Evolutionary conservation across 2,797 vertebrate genomes (phyloP).

Genomic region (Xyrichtys novacula): DNA sequence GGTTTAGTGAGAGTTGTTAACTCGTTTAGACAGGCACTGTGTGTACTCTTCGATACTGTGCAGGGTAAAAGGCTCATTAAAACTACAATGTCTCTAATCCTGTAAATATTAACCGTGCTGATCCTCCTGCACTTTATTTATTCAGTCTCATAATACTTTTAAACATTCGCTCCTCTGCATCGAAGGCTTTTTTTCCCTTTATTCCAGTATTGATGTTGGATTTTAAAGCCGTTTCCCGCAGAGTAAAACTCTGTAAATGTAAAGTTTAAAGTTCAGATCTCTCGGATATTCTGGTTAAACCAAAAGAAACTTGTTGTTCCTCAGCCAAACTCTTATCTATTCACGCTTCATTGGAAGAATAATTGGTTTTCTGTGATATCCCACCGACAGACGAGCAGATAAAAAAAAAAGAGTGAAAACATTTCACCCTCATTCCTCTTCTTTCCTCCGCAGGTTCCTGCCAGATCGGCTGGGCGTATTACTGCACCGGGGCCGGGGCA

Average conservation of each 20-base stretch:
- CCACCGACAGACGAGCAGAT: conserved; percentile 18
- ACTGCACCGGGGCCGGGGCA: conserved; percentile 93
- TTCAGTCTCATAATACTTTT: conserved; percentile 20
- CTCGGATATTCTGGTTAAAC: conserved; percentile 4
- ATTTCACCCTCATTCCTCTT: conserved; percentile 19
- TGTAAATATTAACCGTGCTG: background rate
- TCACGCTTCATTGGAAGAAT: conserved; percentile 21
- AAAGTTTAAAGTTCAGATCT: background rate
- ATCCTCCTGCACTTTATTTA: background rate
- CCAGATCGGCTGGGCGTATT: conserved; percentile 97
- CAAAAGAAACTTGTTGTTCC: conserved; percentile 12
- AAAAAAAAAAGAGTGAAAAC: conserved; percentile 15
- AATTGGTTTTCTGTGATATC: conserved; percentile 12
- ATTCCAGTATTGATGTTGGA: conserved; percentile 5
- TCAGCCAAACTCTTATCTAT: conserved; percentile 23
- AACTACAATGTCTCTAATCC: conserved; percentile 6
- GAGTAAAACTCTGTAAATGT: background rate
- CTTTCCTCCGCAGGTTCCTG: conserved; percentile 87
- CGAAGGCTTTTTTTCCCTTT: background rate
- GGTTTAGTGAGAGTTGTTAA: background rate
- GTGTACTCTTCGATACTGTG: background rate
- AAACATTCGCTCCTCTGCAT: background rate
- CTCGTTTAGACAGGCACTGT: background rate
- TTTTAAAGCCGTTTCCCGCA: conserved; percentile 1
- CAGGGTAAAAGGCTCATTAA: background rate